Evolutionary conservation across 2,797 vertebrate species (phyloP).

Genomic region (Gadopsis marmoratus): DNA sequence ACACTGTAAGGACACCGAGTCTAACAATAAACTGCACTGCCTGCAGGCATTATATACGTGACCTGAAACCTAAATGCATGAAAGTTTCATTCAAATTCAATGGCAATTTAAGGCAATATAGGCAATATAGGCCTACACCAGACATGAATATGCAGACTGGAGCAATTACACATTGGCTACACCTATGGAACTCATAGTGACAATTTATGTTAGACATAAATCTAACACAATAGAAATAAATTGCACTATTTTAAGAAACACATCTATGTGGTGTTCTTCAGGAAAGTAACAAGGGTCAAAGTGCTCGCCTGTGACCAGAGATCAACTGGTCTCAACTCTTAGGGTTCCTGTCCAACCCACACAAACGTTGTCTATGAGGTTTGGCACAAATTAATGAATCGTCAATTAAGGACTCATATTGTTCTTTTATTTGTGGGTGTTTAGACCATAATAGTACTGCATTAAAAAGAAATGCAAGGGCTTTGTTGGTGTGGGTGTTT

Average conservation of each 20-base stretch:
- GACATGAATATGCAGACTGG: constrained; percentile 9
- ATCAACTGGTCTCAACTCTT: constrained; percentile 9
- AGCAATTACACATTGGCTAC: constrained; percentile 2
- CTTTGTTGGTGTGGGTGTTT: background rate
- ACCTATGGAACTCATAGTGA: background rate
- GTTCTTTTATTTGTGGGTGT: constrained; percentile 8
- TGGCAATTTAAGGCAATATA: constrained; percentile 6
- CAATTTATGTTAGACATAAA: constrained; percentile 1
- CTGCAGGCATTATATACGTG: constrained; percentile 21
- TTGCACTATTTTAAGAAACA: constrained; percentile 1
- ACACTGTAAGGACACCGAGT: constrained; percentile 28
- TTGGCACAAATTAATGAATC: background rate
- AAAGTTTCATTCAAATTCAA: constrained; percentile 21
- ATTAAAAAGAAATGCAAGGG: background rate
- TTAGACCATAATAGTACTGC: background rate
- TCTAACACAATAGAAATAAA: background rate
- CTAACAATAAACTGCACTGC: constrained; percentile 26
- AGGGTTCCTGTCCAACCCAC: constrained; percentile 17
- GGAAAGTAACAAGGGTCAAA: background rate
- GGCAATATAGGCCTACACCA: constrained; percentile 2
- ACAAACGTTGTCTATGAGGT: constrained; percentile 6
- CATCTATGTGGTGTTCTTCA: background rate
- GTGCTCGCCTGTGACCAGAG: background rate
- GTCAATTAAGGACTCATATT: constrained; percentile 9
- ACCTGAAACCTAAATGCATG: constrained; percentile 24